Evolutionary conservation across 2,888 invertebrate genomes (phyloP).

Genomic region (Escarpia spicata): DNA sequence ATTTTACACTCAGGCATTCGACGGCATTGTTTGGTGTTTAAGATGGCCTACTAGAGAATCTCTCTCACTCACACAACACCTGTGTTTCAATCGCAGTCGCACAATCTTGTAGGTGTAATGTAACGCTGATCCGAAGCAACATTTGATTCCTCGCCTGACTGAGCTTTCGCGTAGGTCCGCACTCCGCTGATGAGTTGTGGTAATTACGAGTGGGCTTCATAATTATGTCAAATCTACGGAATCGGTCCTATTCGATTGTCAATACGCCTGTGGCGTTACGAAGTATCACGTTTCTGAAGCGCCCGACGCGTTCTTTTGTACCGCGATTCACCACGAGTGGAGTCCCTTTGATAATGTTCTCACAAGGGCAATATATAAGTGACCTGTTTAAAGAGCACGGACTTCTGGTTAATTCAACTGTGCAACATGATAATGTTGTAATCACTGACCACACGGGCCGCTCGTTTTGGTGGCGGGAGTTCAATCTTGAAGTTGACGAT

Average conservation of each 20-base stretch:
- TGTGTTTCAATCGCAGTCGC: background rate
- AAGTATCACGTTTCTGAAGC: background rate
- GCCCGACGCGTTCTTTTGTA: background rate
- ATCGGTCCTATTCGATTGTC: background rate
- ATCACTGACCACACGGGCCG: background rate
- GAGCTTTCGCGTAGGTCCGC: background rate
- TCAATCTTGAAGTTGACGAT: background rate
- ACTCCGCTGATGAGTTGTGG: background rate
- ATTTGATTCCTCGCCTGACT: background rate
- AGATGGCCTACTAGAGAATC: background rate
- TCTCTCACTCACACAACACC: background rate
- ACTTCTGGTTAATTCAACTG: background rate
- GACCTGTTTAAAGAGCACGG: background rate
- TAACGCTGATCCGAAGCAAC: background rate
- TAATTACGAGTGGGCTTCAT: background rate
- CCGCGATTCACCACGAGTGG: background rate
- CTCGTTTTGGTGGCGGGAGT: background rate
- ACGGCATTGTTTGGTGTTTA: background rate
- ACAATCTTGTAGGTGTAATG: background rate
- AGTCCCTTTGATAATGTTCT: background rate
- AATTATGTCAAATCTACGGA: background rate
- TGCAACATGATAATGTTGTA: constrained; percentile 8
- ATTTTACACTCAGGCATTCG: background rate
- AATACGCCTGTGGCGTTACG: background rate
- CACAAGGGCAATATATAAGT: background rate